A percentile compares a stretch with the other conserved stretches of the same genome.
These are phyloP conservation scores for Carassius auratus DNA, from an alignment of 2,113 vertebrate species.

Conservation along the genomic window DNA sequence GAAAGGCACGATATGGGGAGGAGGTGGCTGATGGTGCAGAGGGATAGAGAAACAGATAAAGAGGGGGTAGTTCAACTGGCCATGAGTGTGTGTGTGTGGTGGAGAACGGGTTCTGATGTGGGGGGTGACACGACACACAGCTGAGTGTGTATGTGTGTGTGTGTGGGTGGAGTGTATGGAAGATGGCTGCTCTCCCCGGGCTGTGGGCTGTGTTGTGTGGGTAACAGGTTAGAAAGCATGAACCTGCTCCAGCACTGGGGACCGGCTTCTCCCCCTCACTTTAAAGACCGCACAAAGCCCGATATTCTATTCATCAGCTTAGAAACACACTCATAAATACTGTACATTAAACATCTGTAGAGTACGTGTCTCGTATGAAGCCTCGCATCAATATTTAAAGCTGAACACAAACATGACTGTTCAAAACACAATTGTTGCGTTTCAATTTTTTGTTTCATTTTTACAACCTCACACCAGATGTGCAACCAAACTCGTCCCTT, in stretches of 20 bases:
- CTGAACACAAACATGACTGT: not conserved
- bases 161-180: slow-evolving; percentile 55
- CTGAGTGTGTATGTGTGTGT: slow-evolving; percentile 61
- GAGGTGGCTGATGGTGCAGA: slow-evolving; percentile 30
- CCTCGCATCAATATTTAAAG: slow-evolving; percentile 14
- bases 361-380: not conserved
- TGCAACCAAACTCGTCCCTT: slow-evolving; percentile 40
- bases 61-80: slow-evolving; percentile 49
- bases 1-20: slow-evolving; percentile 53
- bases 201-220: slow-evolving; percentile 59
- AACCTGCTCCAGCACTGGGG: slow-evolving; percentile 50
- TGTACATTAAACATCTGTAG: slow-evolving; percentile 2
- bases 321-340: not conserved
- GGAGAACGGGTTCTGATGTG: slow-evolving; percentile 29
- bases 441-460: not conserved
- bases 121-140: slow-evolving; percentile 54
- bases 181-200: slow-evolving; percentile 53
- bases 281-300: slow-evolving; percentile 42
- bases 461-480: slow-evolving; percentile 13
- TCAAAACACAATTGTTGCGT: not conserved
- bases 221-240: slow-evolving; percentile 61
- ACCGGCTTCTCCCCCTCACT: slow-evolving; percentile 29
- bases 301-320: not conserved
- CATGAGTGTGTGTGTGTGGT: slow-evolving; percentile 32
- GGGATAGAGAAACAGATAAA: slow-evolving; percentile 47